Conservation (phyloP, 1,140 invertebrate species). For the Aphis craccivora region DNA sequence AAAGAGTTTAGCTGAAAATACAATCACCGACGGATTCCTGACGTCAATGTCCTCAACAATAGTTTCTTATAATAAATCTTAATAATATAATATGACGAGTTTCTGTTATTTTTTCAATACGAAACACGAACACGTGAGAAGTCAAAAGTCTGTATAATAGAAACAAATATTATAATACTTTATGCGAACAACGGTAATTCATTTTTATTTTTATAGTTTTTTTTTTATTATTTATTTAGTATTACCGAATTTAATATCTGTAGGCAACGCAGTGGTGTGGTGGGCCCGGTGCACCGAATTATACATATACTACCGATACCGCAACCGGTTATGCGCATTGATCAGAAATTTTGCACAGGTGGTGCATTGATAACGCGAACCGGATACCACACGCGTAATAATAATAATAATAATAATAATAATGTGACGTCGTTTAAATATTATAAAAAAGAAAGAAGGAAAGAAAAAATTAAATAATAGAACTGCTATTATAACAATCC, state of each 20-base stretch:
- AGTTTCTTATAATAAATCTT: conserved; percentile 9
- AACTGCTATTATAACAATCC: conserved; percentile 19
- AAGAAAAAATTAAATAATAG: conserved; percentile 15
- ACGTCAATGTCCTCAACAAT: conserved; percentile 47
- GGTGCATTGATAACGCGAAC: conserved; percentile 15
- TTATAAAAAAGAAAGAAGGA: background rate
- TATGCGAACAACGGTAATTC: conserved; percentile 24
- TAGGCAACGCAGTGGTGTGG: background rate
- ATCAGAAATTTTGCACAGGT: conserved; percentile 20
- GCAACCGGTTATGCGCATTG: background rate
- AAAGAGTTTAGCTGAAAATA: conserved; percentile 10
- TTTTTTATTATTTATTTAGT: background rate
- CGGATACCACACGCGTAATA: background rate
- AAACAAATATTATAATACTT: conserved; percentile 31
- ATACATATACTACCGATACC: background rate
- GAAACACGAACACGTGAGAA: conserved; percentile 16
- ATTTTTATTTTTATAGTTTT: conserved; percentile 1
- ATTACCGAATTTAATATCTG: background rate
- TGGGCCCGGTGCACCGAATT: background rate
- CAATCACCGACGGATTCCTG: background rate
- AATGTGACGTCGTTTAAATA: conserved; percentile 16
- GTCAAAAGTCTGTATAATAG: background rate
- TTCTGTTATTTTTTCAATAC: conserved; percentile 2
- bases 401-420: conserved; percentile 5
- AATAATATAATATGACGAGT: conserved; percentile 17